Base-by-base conservation (phyloP, 2,797 vertebrate genomes). In the Lindbergichthys nudifrons region DNA sequence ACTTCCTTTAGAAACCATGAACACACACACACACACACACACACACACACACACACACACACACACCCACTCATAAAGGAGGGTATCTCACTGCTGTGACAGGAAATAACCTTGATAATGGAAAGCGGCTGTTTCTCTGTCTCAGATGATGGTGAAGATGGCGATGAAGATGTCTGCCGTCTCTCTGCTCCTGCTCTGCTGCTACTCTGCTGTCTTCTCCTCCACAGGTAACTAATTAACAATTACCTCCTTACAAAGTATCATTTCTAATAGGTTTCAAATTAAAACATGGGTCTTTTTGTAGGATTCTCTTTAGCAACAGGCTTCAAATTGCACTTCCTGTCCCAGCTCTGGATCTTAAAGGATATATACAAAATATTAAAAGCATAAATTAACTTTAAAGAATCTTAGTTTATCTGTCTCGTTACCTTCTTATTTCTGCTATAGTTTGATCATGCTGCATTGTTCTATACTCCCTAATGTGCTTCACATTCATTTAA, bases 71-170 rank as follows among this genome's bases (percentile, higher is more conserved):
- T 18, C 3, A 47, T 1, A 43, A 42, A 50, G 13, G 47, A 62
- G 12, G 13, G 9, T 26, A 75, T 36, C 43, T 64, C 0, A 15
- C 9, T n/a, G 63, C 59, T 43, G 0, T 59, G 74, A 72, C 91
- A 91, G 91, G 89, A 92, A 90, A 45, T 77, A 70, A 85, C 66
- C 72, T 45, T 47, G n/a, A 75, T 23, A 43, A 65, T 73, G 69
- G 61, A 70, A 79, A 70, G 64, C 1, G 12, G 26, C 13, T 53
- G 43, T 48, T 81, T n/a, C 45, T 75, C 19, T 56, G 47, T 56
- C 42, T 46, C 36, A 46, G 5, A 16, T 26, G 52, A 19, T 3
- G 56, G 50, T 3, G 56, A 50, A 1, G 52, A 51, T 5, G 59
- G 47, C 3, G 62, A 58, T 60, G 80, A 81, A 78, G 76, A 90